Evolutionary conservation across 1,140 invertebrate species (phyloP).

Genomic region (Neoseiulus cucumeris): DNA sequence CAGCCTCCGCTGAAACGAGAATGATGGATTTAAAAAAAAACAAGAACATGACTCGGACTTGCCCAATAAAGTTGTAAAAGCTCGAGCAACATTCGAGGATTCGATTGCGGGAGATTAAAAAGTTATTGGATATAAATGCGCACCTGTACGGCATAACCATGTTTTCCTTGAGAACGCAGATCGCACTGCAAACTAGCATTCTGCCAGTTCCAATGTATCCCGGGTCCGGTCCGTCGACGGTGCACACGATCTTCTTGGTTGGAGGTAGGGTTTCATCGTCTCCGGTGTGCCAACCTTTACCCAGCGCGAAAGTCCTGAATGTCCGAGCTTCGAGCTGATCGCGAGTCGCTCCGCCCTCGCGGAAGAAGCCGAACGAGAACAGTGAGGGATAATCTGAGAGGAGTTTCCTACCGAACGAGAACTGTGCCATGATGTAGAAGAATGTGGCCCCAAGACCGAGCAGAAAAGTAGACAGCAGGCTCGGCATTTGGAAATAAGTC

Average conservation of each 20-base stretch:
- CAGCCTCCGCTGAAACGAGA: not conserved
- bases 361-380: conserved; percentile 47
- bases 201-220: not conserved
- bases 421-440: conserved; percentile 43
- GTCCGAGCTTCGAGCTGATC: conserved; percentile 27
- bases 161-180: not conserved
- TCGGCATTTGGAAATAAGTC: conserved; percentile 26
- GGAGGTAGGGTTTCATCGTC: not conserved
- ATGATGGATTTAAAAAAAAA: no score
- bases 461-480: conserved; percentile 27
- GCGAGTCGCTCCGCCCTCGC: conserved; percentile 41
- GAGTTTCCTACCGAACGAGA: conserved; percentile 38
- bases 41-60: no score
- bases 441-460: conserved; percentile 36
- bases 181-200: not conserved
- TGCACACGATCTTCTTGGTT: not conserved
- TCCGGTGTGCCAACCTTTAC: not conserved
- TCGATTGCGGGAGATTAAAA: no score
- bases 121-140: no score
- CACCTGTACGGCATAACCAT: not conserved
- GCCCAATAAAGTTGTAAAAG: no score
- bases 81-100: no score
- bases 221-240: not conserved
- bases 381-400: conserved; percentile 48
- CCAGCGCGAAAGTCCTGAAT: not conserved